A percentile compares a stretch with the other conserved stretches of the same genome.
Conservation (phyloP, 2,888 invertebrate species). For the Eupeodes latifasciatus region DNA sequence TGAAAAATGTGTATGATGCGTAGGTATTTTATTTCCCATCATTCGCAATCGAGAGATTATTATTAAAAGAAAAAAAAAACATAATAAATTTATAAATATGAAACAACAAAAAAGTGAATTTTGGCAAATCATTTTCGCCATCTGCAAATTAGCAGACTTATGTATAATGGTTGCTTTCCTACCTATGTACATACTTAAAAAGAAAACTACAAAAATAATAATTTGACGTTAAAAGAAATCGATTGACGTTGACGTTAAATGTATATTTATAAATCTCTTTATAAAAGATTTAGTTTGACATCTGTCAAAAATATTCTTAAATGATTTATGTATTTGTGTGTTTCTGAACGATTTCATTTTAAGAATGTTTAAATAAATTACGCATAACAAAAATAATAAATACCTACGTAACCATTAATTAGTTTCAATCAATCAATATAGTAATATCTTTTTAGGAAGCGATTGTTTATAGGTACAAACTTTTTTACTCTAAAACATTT, state of each 20-base stretch:
- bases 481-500: background rate
- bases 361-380: background rate
- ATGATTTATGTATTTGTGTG: background rate
- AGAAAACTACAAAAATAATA: slow-evolving; percentile 3
- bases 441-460: background rate
- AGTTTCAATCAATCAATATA: background rate
- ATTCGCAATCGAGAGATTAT: slow-evolving; percentile 28
- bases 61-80: slow-evolving; percentile 11
- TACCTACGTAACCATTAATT: background rate
- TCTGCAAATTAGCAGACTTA: background rate
- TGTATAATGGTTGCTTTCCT: no score
- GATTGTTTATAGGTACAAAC: background rate
- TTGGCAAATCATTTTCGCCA: background rate
- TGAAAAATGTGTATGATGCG: slow-evolving; percentile 45
- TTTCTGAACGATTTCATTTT: background rate
- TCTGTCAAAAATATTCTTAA: slow-evolving; percentile 44
- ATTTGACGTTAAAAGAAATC: slow-evolving; percentile 40
- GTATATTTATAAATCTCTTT: background rate
- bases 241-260: background rate
- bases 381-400: background rate
- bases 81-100: background rate
- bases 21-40: slow-evolving; percentile 25
- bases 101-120: slow-evolving; percentile 20
- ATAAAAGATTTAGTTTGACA: slow-evolving; percentile 2
- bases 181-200: background rate